Evolutionary conservation across 35 echinoderm and acorn worm species (phyloP).

Genomic region (Hemicentrotus pulcherrimus): DNA sequence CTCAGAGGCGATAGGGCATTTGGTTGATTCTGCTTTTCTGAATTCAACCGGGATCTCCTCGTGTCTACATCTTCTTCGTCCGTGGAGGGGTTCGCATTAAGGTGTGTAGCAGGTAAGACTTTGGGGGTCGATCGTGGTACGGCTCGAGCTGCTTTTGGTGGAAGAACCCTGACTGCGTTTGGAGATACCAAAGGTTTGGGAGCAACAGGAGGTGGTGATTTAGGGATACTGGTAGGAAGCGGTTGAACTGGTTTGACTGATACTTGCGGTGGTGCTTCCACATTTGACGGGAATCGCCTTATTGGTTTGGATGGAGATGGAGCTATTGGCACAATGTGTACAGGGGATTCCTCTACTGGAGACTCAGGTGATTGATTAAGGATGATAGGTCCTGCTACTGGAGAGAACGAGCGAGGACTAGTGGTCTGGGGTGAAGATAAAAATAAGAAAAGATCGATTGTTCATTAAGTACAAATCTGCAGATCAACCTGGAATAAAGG

Average conservation of each 20-base stretch:
- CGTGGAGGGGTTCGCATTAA: background rate
- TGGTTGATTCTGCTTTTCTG: background rate
- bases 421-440: background rate
- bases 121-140: slow-evolving; percentile 3
- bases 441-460: too few species aligned
- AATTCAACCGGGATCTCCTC: background rate
- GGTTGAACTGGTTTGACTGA: background rate
- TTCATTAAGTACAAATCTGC: too few species aligned
- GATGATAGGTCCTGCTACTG: background rate
- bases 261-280: background rate
- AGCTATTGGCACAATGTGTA: background rate
- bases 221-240: background rate
- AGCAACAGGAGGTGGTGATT: slow-evolving; percentile 20
- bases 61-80: slow-evolving; percentile 7
- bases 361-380: background rate
- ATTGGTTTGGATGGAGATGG: slow-evolving; percentile 19
- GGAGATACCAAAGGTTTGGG: background rate
- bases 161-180: background rate
- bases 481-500: too few species aligned
- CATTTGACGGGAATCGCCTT: slow-evolving; percentile 6
- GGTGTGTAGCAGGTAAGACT: background rate
- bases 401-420: background rate
- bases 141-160: background rate
- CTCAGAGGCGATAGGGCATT: too few species aligned
- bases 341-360: background rate